These are phyloP conservation scores for Uria aalge DNA, from an alignment of 2,113 vertebrate genomes.

Conservation along the genomic window DNA sequence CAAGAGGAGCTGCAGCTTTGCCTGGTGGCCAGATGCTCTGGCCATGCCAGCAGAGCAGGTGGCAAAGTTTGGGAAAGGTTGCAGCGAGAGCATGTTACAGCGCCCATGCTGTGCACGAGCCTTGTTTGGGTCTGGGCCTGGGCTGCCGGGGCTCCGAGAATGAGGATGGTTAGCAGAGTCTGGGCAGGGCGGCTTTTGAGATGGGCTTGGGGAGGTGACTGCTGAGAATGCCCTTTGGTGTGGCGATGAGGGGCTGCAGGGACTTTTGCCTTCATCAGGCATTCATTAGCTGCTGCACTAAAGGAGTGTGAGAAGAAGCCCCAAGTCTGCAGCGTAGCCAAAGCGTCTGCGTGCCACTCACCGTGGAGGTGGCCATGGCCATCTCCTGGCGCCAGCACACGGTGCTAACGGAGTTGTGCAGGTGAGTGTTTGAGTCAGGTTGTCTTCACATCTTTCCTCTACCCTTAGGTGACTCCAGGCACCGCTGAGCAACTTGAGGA, in stretches of 20 bases:
- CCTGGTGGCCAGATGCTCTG: background rate
- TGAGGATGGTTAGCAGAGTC: background rate
- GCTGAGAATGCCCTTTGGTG: background rate
- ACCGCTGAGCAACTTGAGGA: background rate
- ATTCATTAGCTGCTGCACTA: background rate
- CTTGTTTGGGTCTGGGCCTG: background rate
- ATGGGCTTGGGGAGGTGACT: background rate
- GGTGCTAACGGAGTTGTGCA: background rate
- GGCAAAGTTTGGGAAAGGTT: slow-evolving; percentile 9
- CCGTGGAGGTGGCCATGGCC: background rate
- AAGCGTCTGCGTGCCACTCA: background rate
- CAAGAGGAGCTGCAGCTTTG: background rate
- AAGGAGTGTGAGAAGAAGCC: background rate
- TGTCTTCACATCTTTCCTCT: background rate
- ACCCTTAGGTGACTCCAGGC: background rate
- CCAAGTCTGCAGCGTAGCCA: rapidly evolving
- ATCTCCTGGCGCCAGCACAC: background rate
- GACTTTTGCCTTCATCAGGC: background rate
- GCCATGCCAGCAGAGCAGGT: background rate
- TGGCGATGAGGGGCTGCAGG: background rate
- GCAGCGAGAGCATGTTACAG: background rate
- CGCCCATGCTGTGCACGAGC: rapidly evolving
- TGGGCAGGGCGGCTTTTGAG: background rate
- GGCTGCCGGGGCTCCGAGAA: background rate
- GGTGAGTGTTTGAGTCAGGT: background rate